Evolutionary conservation across 2,113 vertebrate species (phyloP), one percentile per base, ranked within the genome.

Genomic region (Ptilorrhoa leucosticta): DNA sequence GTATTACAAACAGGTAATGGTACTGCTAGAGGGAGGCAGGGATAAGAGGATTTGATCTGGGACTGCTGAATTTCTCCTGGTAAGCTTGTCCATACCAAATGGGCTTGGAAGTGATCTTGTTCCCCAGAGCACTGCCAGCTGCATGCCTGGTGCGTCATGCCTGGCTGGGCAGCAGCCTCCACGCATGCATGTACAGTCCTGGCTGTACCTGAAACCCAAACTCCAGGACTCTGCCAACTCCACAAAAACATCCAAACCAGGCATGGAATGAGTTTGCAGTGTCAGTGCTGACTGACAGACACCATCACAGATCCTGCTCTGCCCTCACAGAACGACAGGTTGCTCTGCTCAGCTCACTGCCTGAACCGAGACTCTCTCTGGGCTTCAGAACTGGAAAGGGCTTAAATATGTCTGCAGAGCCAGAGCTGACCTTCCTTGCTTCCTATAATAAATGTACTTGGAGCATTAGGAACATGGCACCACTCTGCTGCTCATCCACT

Each of bases 341-440:
- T 77, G 57, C 57, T n/a, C 47, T 3, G 19, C 60, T 54, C 35
- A 64, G 72, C 42, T 75, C 47, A 20, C 75, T 60, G 35, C 71
- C 51, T 45, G 69, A 95, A 88, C 88, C 1, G 1, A 95, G 90
- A 76, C 63, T 56, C 24, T 89, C 77, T 69, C 75, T 11, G 73
- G 65, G n/a, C 80, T 47, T 75, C 40, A 39, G 15, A 91, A 81
- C 40, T 40, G 78, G 65, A 53, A 93, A 84, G 15, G 20, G 70
- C 31, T 65, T 87, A n/a, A 50, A 53, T 79, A 83, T 31, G 39
- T 53, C 66, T 91, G 39, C 47, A 95, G 78, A 95, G 91, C 63
- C 86, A 78, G 72, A 93, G 78, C 54, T n/a, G 18, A 12, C 20
- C 26, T 61, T 75, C 57, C 57, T 75, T 50, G 30, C 50, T 78